A percentile compares a stretch with the other conserved stretches of the same genome.
phyloP scores from a whole-genome alignment of 2,888 invertebrate species.

The Heliconius ismenius region DNA sequence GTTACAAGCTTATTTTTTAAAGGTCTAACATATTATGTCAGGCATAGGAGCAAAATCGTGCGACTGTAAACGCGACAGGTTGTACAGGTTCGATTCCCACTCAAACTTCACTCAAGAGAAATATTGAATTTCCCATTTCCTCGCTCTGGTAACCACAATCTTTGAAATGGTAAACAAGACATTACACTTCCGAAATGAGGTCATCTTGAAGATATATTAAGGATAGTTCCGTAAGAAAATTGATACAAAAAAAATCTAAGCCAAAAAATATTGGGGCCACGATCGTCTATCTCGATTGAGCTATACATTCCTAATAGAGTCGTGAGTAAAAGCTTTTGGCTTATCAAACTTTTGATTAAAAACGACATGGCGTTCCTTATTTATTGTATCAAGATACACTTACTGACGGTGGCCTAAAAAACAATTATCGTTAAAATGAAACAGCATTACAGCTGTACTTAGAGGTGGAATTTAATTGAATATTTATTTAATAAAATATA shows the following conservation, averaged over 20 bases:
- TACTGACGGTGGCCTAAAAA: not conserved
- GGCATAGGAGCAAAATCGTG: too few species aligned
- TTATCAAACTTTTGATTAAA: slow-evolving; percentile 22
- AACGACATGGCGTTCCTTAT: not conserved
- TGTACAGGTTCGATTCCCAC: too few species aligned
- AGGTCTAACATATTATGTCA: too few species aligned
- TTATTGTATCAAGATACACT: not conserved
- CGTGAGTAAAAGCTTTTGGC: slow-evolving; percentile 39
- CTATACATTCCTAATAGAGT: slow-evolving; percentile 29
- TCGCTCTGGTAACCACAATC: too few species aligned
- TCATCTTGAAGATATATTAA: slow-evolving; percentile 6
- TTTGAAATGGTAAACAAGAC: too few species aligned
- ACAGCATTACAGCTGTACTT: too few species aligned
- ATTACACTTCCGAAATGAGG: not conserved
- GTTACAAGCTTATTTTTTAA: not conserved
- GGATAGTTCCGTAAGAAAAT: not conserved
- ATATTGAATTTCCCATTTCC: not conserved
- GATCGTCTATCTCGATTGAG: slow-evolving; percentile 19
- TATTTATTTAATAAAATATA: not conserved
- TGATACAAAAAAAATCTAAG: not conserved
- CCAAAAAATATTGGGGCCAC: not conserved
- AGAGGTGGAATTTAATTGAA: not conserved
- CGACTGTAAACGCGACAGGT: too few species aligned
- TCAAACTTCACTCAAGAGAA: too few species aligned
- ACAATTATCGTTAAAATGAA: not conserved